phyloP scores from a whole-genome alignment of 2,888 invertebrate genomes.

The Eristalis intricaria region DNA sequence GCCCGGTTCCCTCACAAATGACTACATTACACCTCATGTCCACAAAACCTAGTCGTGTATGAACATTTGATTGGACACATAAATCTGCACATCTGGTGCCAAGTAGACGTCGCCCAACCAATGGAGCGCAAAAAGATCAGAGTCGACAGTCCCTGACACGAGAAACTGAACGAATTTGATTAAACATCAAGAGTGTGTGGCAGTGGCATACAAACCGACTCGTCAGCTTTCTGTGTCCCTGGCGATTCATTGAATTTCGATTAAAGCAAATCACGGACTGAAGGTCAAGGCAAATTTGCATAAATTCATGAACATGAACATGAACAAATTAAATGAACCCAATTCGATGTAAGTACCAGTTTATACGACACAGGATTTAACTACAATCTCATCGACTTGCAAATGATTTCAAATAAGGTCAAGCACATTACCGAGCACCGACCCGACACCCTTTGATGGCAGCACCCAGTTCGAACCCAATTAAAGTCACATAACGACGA shows the following conservation, averaged over 20 bases:
- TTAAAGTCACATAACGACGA: background rate
- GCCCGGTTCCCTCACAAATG: no score
- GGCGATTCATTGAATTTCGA: background rate
- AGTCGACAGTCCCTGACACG: no score
- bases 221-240: background rate
- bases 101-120: no score
- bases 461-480: constrained; percentile 6
- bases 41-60: no score
- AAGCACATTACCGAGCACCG: background rate
- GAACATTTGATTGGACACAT: no score
- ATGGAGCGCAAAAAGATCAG: no score
- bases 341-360: background rate
- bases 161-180: no score
- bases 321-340: background rate
- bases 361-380: background rate
- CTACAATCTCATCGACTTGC: background rate
- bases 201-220: background rate
- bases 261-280: background rate
- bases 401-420: background rate
- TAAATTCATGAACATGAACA: background rate
- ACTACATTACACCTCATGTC: no score
- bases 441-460: background rate
- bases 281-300: background rate
- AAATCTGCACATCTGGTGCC: no score
- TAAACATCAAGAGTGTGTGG: no score